A percentile compares a stretch with the other conserved stretches of the same genome.
Conservation (phyloP, 2,113 vertebrate genomes). For the Ivindomyrus marchei region DNA sequence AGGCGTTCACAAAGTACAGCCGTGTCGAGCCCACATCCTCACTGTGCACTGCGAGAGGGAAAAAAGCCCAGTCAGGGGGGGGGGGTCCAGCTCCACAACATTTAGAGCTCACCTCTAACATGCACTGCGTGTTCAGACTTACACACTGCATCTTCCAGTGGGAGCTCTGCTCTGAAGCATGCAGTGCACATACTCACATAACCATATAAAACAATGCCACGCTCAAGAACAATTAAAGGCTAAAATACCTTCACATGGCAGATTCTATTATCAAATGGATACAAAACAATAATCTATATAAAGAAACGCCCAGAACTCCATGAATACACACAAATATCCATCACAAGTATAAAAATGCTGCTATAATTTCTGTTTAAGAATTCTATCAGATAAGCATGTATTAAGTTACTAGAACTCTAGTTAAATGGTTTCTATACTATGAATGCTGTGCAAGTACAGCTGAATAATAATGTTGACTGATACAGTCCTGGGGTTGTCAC, state of each 20-base stretch:
- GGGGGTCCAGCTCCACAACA: not conserved
- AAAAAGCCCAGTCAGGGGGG: not conserved
- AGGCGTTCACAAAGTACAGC: slow-evolving; percentile 99
- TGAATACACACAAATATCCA: not conserved
- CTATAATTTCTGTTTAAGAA: not conserved
- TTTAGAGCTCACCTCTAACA: not conserved
- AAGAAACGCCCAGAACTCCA: not conserved
- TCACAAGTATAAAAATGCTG: not conserved
- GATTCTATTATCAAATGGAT: not conserved
- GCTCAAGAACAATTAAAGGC: not conserved
- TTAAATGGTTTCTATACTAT: not conserved
- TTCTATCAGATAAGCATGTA: not conserved
- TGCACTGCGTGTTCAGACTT: not conserved
- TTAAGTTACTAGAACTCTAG: not conserved
- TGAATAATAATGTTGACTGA: not conserved
- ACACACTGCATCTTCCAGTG: not conserved
- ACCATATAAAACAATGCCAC: not conserved
- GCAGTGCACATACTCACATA: not conserved
- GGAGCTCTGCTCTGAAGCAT: not conserved
- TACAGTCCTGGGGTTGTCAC: not conserved
- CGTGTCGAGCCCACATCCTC: slow-evolving; percentile 84
- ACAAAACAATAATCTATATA: not conserved
- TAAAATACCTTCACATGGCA: not conserved
- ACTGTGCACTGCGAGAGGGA: slow-evolving; percentile 65
- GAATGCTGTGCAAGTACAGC: not conserved